A percentile compares a stretch with the other conserved stretches of the same genome.
Conservation (phyloP, 1,140 invertebrate species). For the Tetragonula clypearis region DNA sequence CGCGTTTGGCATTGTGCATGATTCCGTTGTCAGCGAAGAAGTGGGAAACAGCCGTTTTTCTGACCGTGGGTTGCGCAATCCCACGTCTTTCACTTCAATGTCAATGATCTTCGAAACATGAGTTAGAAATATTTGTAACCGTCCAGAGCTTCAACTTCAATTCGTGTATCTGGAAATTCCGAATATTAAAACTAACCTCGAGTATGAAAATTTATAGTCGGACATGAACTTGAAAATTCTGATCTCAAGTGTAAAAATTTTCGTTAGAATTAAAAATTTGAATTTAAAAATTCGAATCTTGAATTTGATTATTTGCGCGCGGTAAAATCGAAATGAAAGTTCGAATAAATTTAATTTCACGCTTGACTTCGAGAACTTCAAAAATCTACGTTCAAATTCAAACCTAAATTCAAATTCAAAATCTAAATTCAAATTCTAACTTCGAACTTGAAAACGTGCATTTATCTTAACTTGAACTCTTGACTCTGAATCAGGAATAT, state of each 20-base stretch:
- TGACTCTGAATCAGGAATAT: neutral
- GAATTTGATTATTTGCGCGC: too few relatives aligned
- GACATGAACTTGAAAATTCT: too few relatives aligned
- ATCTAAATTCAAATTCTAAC: too few relatives aligned
- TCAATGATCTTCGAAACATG: neutral
- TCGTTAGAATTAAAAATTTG: too few relatives aligned
- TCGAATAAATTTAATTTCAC: neutral
- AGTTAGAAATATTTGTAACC: neutral
- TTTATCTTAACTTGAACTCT: neutral
- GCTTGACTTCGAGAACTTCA: neutral
- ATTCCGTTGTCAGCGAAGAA: conserved; percentile 7
- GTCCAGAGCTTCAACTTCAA: too few relatives aligned
- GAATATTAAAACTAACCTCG: too few relatives aligned
- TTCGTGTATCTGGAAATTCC: neutral
- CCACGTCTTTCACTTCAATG: neutral
- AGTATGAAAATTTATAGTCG: too few relatives aligned
- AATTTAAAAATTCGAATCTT: too few relatives aligned
- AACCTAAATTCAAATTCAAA: too few relatives aligned
- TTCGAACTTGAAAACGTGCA: neutral
- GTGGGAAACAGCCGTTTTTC: neutral
- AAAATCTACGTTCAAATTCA: too few relatives aligned
- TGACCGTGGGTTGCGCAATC: neutral
- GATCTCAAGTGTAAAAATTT: too few relatives aligned
- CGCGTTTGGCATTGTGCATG: neutral
- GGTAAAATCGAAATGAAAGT: too few relatives aligned